These are phyloP conservation scores for Lepidochitona cinerea DNA, from an alignment of 2,888 invertebrate species.

Conservation along the genomic window DNA sequence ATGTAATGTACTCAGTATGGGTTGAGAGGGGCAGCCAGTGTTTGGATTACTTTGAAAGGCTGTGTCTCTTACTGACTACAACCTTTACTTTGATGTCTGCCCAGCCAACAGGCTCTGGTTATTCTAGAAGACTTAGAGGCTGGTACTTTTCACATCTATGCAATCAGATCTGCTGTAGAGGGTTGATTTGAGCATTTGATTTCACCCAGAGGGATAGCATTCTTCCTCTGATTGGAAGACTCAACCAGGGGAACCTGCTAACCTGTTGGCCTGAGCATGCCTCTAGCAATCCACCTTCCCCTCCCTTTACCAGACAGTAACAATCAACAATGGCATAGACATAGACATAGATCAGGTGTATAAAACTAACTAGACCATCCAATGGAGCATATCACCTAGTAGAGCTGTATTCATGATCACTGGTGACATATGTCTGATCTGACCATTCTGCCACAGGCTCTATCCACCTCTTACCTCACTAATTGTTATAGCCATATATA, in stretches of 20 bases:
- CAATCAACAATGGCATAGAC: no score
- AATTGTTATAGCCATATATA: constrained; percentile 1
- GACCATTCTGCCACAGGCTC: neutral
- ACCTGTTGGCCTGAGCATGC: no score
- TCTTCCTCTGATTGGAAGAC: no score
- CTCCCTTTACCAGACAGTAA: no score
- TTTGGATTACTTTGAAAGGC: neutral
- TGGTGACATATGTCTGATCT: neutral
- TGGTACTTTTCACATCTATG: neutral
- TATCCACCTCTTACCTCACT: neutral
- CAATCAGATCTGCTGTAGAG: neutral
- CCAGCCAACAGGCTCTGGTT: neutral
- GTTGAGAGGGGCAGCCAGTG: neutral
- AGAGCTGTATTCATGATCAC: no score
- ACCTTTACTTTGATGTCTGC: neutral
- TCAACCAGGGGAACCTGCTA: no score
- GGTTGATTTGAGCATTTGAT: constrained; percentile 3
- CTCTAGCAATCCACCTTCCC: no score
- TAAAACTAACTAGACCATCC: no score
- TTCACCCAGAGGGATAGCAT: no score
- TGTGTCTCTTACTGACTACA: neutral
- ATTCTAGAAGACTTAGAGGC: neutral
- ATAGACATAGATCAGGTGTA: no score
- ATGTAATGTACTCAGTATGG: constrained; percentile 2
- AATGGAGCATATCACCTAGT: no score